Evolutionary conservation across 2,797 vertebrate species (phyloP), one percentile per base, ranked within the genome.

Genomic region (Chaenodraco wilsoni): DNA sequence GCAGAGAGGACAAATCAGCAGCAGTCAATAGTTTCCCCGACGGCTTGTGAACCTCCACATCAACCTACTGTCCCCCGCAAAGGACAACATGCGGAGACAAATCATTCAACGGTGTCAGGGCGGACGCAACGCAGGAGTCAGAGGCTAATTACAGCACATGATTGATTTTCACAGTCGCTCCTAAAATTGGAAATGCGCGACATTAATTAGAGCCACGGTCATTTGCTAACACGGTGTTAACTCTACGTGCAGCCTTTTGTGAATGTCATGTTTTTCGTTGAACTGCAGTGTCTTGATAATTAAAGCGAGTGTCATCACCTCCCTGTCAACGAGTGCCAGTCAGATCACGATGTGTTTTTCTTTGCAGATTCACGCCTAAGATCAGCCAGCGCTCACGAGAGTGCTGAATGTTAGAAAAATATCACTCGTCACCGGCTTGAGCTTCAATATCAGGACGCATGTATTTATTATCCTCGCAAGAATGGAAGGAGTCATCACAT

Each of bases 1-100:
- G 82, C 46, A 74, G 17, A 84, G 75, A 78, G 27, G 48, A 78
- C 65, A 79, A 76, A 82, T 79, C 71, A 78, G 69, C 55, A 15
- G 33, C 23, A 54, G 43, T 59, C 52, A 78, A 57, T 17, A 33
- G 48, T 55, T 74, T 64, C 56, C 70, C 48, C 65, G 65, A 75
- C 51, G 74, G 48, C 37, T 74, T 33, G 57, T 59, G 73, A 81
- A 50, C n/a, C 65, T 49, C 5, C 31, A 51, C 45, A 64, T 82
- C 64, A 72, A 65, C 60, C 37, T 8, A 9, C 40, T 49, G 57
- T 79, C 74, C 49, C 7, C 41, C 0, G 3, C 52, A 79, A 74
- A 84, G 84, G 62, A 62, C 77, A 83, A 80, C 64, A 77, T 23
- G 49, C 63, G 65, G 45, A 67, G 51, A 78, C 48, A 73, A 83